Evolutionary conservation across 2,888 invertebrate genomes (phyloP).

Genomic region (Asteroscopus sphinx): DNA sequence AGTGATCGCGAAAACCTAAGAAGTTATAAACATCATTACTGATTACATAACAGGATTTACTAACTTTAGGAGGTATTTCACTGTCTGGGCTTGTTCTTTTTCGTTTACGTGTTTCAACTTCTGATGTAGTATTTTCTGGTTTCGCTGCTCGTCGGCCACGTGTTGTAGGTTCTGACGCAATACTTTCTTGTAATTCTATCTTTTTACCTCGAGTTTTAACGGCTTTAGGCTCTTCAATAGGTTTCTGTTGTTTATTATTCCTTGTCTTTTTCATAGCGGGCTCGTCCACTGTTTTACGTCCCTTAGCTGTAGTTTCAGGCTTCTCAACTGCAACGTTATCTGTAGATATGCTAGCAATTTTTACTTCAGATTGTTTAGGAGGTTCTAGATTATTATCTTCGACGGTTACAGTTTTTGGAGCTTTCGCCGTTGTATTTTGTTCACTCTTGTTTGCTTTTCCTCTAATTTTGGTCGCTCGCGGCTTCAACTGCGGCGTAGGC

Average conservation of each 20-base stretch:
- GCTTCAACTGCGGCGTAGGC: constrained; percentile 69
- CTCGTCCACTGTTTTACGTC: constrained; percentile 38
- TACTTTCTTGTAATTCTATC: constrained; percentile 49
- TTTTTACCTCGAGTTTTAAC: constrained; percentile 54
- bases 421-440: constrained; percentile 34
- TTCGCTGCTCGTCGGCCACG: constrained; percentile 43
- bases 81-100: constrained; percentile 45
- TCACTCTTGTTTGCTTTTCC: constrained; percentile 6
- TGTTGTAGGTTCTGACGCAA: constrained; percentile 32
- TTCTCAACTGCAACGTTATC: constrained; percentile 22
- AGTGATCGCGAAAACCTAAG: too few relatives aligned
- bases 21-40: too few relatives aligned
- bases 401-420: constrained; percentile 44
- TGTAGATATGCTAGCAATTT: constrained; percentile 6
- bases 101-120: constrained; percentile 57
- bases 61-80: constrained; percentile 54
- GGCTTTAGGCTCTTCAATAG: constrained; percentile 35
- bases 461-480: constrained; percentile 48
- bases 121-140: constrained; percentile 18
- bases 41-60: too few relatives aligned
- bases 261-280: constrained; percentile 27
- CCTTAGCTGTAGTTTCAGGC: constrained; percentile 32
- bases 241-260: constrained; percentile 36
- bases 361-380: constrained; percentile 57
- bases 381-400: constrained; percentile 45